These are phyloP conservation scores for Battus philenor DNA, from an alignment of 1,140 invertebrate genomes.

Conservation along the genomic window DNA sequence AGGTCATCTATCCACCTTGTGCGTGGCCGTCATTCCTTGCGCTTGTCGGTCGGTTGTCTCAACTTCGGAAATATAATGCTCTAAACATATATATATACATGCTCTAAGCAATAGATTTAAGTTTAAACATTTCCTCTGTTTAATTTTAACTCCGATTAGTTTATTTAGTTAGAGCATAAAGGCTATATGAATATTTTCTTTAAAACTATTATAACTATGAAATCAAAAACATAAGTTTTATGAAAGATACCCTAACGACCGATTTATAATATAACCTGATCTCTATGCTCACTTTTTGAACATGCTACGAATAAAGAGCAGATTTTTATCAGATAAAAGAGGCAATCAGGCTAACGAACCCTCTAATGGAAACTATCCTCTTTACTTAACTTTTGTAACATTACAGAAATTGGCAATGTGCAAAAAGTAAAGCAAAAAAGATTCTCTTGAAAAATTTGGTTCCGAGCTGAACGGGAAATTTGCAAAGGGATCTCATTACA, in stretches of 20 bases:
- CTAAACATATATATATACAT: too few species aligned
- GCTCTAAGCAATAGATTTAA: too few species aligned
- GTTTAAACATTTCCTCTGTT: too few species aligned
- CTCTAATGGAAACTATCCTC: conserved; percentile 6
- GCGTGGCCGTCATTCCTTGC: too few species aligned
- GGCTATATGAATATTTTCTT: not conserved
- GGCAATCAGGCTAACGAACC: conserved; percentile 2
- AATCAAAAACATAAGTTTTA: too few species aligned
- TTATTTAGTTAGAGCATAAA: not conserved
- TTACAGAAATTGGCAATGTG: conserved; percentile 10
- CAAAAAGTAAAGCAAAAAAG: too few species aligned
- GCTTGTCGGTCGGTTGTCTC: too few species aligned
- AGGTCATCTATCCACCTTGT: too few species aligned
- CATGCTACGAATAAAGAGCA: not conserved
- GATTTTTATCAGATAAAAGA: conserved; percentile 2
- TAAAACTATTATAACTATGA: not conserved
- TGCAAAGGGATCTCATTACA: conserved; percentile 5
- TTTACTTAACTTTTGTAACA: conserved; percentile 8
- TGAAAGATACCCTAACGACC: too few species aligned
- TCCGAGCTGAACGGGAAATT: not conserved
- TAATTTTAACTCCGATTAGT: too few species aligned
- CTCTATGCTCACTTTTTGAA: too few species aligned
- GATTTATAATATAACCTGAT: not conserved
- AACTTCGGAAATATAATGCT: too few species aligned
- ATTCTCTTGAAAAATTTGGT: conserved; percentile 7